Conservation (phyloP, 2,888 invertebrate species). For the Cerastis leucographa region DNA sequence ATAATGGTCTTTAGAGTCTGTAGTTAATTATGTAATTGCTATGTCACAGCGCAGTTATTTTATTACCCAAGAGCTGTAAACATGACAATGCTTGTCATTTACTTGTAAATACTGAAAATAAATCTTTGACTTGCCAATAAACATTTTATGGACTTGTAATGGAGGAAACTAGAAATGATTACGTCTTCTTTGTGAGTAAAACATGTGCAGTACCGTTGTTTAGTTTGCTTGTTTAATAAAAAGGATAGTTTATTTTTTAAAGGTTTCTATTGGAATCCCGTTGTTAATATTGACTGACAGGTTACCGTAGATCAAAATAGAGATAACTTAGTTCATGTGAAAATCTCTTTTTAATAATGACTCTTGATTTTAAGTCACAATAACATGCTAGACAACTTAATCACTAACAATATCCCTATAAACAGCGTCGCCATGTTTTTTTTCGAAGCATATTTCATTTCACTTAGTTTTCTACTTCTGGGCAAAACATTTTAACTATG, state of each 20-base stretch:
- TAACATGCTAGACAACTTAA: background rate
- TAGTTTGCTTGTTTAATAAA: conserved; percentile 4
- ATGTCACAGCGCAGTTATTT: conserved; percentile 27
- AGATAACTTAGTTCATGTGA: background rate
- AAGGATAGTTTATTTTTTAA: background rate
- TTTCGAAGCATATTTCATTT: background rate
- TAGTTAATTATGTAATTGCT: conserved; percentile 51
- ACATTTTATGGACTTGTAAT: conserved; percentile 37
- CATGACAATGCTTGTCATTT: conserved; percentile 50
- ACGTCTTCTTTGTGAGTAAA: conserved; percentile 15
- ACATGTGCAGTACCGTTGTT: conserved; percentile 2
- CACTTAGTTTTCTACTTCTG: background rate
- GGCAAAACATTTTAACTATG: background rate
- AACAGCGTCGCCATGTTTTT: background rate
- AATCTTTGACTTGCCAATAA: conserved; percentile 44
- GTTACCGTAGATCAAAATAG: too few species aligned
- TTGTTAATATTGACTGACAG: background rate
- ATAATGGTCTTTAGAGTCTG: conserved; percentile 13
- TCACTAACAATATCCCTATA: background rate
- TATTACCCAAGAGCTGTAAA: conserved; percentile 38
- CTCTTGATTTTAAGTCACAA: background rate
- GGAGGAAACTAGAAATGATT: conserved; percentile 29
- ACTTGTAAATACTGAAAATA: conserved; percentile 16
- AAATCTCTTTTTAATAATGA: background rate
- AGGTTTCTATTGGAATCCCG: background rate